A percentile compares a stretch with the other conserved stretches of the same genome.
These are phyloP conservation scores for Agapornis canus DNA, from an alignment of 2,797 vertebrate genomes.

Conservation along the genomic window DNA sequence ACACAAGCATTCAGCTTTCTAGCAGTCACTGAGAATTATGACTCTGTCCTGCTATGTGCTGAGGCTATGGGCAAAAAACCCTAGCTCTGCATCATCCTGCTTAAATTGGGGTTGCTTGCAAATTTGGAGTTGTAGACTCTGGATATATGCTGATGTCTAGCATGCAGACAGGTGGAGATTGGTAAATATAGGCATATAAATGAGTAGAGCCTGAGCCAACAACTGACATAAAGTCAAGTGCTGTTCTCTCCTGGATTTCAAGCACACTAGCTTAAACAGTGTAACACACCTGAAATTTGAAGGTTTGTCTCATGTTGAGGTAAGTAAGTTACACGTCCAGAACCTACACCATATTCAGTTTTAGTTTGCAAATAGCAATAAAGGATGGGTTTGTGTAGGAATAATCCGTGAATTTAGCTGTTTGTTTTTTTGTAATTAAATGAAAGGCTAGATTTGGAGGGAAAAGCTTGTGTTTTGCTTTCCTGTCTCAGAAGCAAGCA, in stretches of 20 bases:
- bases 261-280: background rate
- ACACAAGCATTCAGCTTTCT: background rate
- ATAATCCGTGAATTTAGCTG: background rate
- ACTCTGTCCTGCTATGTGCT: background rate
- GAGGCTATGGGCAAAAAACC: background rate
- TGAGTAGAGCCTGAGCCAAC: background rate
- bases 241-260: background rate
- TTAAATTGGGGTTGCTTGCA: background rate
- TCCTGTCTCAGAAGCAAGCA: background rate
- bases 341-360: background rate
- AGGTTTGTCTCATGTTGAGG: background rate
- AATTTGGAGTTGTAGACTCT: background rate
- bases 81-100: background rate
- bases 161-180: background rate
- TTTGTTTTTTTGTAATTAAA: background rate
- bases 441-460: background rate
- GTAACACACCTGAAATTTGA: background rate
- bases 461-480: background rate
- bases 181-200: background rate
- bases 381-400: background rate
- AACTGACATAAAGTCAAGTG: background rate
- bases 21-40: background rate
- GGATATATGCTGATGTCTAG: background rate
- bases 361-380: background rate
- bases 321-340: background rate